Conservation (phyloP, 1,140 invertebrate species). For the Atta colombica region DNA sequence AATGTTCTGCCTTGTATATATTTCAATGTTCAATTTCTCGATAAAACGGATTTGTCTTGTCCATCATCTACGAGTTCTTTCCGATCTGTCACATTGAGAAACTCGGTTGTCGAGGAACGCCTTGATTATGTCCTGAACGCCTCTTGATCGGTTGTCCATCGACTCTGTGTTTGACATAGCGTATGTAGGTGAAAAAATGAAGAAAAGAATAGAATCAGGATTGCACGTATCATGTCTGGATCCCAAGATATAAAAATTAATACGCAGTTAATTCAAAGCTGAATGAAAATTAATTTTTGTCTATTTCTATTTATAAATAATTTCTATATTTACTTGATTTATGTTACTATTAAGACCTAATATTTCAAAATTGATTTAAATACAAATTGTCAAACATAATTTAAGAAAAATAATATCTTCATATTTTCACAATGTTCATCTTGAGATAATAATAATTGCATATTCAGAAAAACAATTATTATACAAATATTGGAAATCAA, state of each 20-base stretch:
- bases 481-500: too few species aligned
- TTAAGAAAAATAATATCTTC: too few species aligned
- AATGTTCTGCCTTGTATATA: background rate
- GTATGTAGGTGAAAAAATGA: conserved; percentile 24
- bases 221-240: background rate
- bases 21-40: conserved; percentile 33
- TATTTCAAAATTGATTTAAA: too few species aligned
- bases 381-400: too few species aligned
- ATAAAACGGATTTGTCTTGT: conserved; percentile 16
- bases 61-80: background rate
- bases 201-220: background rate
- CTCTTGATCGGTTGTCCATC: conserved; percentile 62
- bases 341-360: too few species aligned
- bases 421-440: too few species aligned
- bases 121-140: background rate
- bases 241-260: background rate
- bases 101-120: conserved; percentile 1
- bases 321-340: too few species aligned
- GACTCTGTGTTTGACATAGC: conserved; percentile 17
- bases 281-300: too few species aligned
- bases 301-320: too few species aligned
- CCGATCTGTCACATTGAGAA: conserved; percentile 3
- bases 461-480: too few species aligned
- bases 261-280: background rate
- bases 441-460: too few species aligned